A percentile compares a stretch with the other conserved stretches of the same genome.
Conservation (phyloP, 2,113 vertebrate genomes). For the Sturnira hondurensis region DNA sequence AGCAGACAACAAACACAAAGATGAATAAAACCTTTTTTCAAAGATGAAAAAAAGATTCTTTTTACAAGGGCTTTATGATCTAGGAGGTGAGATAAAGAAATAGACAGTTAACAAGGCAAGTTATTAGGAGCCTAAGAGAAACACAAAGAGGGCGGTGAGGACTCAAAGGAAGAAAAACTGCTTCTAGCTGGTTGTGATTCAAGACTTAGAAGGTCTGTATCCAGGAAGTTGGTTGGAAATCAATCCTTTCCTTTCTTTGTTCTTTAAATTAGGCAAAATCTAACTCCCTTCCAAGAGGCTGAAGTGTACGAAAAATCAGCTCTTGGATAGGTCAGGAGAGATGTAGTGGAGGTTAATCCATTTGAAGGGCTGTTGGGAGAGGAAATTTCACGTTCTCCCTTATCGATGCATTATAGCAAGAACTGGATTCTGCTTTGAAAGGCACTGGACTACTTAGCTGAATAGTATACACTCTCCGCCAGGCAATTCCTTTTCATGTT, state of each 20-base stretch:
- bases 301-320: neutral
- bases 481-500: neutral
- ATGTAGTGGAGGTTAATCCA: neutral
- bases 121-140: neutral
- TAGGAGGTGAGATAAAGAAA: neutral
- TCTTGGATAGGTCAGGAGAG: neutral
- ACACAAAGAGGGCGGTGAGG: neutral
- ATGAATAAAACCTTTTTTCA: neutral
- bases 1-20: neutral
- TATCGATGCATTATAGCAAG: neutral
- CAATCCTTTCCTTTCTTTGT: slow-evolving; percentile 39
- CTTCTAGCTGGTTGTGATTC: neutral
- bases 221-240: neutral
- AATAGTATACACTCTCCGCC: neutral
- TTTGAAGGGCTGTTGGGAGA: neutral
- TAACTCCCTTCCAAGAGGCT: neutral
- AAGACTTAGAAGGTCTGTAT: neutral
- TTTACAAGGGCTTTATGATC: neutral
- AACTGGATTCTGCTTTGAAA: neutral
- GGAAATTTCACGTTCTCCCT: neutral
- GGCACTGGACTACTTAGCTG: neutral
- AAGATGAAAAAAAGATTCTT: neutral
- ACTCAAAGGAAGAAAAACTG: neutral
- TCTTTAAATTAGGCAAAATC: neutral
- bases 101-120: neutral